phyloP scores from a whole-genome alignment of 2,888 invertebrate species.

The Dendrolimus pini region DNA sequence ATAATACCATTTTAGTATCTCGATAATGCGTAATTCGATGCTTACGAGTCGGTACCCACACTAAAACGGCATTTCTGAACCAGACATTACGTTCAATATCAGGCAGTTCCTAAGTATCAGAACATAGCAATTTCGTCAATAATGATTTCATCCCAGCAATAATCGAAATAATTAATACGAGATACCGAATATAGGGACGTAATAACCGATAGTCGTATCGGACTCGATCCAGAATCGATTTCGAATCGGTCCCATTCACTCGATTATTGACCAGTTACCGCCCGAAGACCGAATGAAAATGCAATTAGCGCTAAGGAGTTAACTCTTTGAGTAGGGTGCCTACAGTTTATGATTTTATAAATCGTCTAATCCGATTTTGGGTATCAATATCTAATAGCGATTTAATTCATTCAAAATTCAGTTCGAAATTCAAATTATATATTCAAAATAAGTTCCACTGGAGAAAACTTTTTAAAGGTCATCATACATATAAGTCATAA shows the following conservation, averaged over 20 bases:
- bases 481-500: too few relatives aligned
- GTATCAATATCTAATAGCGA: too few relatives aligned
- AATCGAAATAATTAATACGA: not conserved
- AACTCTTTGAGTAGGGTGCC: not conserved
- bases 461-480: too few relatives aligned
- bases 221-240: not conserved
- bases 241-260: not conserved
- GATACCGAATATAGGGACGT: not conserved
- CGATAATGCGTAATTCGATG: too few relatives aligned
- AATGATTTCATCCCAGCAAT: not conserved
- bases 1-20: too few relatives aligned
- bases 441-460: too few relatives aligned
- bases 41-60: too few relatives aligned
- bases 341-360: not conserved
- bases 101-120: not conserved
- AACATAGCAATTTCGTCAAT: not conserved
- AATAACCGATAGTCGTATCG: not conserved
- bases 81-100: too few relatives aligned
- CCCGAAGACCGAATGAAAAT: not conserved
- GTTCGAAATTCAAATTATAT: too few relatives aligned
- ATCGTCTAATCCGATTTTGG: too few relatives aligned
- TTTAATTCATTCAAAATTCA: too few relatives aligned
- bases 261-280: not conserved
- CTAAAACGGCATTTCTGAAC: too few relatives aligned
- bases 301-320: not conserved